Evolutionary conservation across 2,113 vertebrate species (phyloP), one percentile per base, ranked within the genome.

Genomic region (Rhinogobius similis): DNA sequence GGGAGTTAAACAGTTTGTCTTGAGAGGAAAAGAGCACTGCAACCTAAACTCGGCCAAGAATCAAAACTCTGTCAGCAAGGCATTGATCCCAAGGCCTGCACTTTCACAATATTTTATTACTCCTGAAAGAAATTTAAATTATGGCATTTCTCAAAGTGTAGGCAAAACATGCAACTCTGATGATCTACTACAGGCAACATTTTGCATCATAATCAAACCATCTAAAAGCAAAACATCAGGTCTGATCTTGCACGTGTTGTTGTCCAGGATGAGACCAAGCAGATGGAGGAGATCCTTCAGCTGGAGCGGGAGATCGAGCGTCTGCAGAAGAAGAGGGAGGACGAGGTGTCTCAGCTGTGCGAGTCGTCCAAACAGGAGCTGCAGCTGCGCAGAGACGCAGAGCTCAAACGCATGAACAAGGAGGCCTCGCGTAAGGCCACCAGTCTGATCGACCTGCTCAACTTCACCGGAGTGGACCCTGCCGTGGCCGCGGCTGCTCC

Each of bases 201-300:
- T 39, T 39, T 3, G 6, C 10, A 39, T 39, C 10, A 39, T 39
- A 43, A 12, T 4, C 2, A 16, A 44, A 44, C 12, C 11, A 43
- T 1, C 2, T 2, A 14, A 43, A 8, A 14, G 13, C 1, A 16
- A 44, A 14, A 5, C 13, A 16, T 44, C 41, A 43, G 41, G 41
- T 43, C 43, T 44, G 43, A 44, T 16, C 39, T 1, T 44, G 2
- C 0, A 14, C 29, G n/a, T 56, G 12, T 1, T 26, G 12, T 24
- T 11, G 23, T 11, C 72, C 0, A 26, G 88, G 94, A 94, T 20
- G 95, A 95, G 63, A 76, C 83, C 62, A 92, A 87, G 68, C 96
- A 96, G 85, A 96, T 97, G 95, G 94, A 96, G 82, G 95, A 97
- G 88, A 97, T 97, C 77, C 85, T 97, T 76, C 92, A 93, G 65